Conservation (phyloP, 2,888 invertebrate species). For the Eledona agricola region DNA sequence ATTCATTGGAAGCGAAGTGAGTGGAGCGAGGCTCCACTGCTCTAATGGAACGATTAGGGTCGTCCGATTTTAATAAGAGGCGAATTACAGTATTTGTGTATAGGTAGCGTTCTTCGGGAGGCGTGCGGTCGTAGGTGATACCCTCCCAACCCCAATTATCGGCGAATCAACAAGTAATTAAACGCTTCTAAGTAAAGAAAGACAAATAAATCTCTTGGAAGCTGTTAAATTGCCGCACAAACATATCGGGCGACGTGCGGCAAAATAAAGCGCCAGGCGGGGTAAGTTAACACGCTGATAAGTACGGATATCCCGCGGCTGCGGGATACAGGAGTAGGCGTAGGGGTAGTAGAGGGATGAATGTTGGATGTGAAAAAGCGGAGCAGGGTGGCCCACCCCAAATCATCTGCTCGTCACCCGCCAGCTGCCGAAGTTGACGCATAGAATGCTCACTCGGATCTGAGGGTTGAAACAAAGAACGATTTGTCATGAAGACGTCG, state of each 20-base stretch:
- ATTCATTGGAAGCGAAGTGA: slow-evolving; percentile 20
- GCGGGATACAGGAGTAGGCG: slow-evolving; percentile 23
- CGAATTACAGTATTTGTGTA: too few relatives aligned
- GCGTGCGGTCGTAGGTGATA: too few relatives aligned
- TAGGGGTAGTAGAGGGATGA: slow-evolving; percentile 35
- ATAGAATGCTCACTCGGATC: slow-evolving; percentile 36
- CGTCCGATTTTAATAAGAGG: too few relatives aligned
- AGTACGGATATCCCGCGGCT: slow-evolving; percentile 44
- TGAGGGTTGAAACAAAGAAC: slow-evolving; percentile 37
- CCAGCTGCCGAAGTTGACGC: slow-evolving; percentile 55
- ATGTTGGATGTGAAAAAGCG: slow-evolving; percentile 35
- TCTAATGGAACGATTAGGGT: too few relatives aligned
- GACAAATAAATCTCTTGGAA: slow-evolving; percentile 35
- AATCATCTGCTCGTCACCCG: slow-evolving; percentile 58
- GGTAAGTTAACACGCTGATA: slow-evolving; percentile 44
- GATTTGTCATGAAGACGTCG: slow-evolving; percentile 40
- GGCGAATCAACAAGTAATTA: slow-evolving; percentile 35
- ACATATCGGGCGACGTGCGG: slow-evolving; percentile 37
- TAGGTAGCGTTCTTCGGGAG: too few relatives aligned
- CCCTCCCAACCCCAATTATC: too few relatives aligned
- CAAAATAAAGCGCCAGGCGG: slow-evolving; percentile 38
- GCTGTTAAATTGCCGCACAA: slow-evolving; percentile 28
- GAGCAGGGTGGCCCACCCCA: slow-evolving; percentile 50
- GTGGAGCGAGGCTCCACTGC: too few relatives aligned
- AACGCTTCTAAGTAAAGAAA: slow-evolving; percentile 32